Evolutionary conservation across 2,113 vertebrate genomes (phyloP).

Genomic region (Sinocyclocheilus anshuiensis): DNA sequence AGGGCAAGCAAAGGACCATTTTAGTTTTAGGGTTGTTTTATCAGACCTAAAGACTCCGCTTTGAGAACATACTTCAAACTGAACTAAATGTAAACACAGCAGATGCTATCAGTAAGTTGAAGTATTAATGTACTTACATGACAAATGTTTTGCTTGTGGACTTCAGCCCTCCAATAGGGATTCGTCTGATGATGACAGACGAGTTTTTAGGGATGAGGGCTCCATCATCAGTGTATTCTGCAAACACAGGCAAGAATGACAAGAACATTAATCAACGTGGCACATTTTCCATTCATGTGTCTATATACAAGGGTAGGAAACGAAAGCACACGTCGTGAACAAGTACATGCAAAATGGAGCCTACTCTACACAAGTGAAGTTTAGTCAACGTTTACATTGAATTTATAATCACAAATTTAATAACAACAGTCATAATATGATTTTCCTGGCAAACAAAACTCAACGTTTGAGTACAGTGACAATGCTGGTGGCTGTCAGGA

Average conservation of each 20-base stretch:
- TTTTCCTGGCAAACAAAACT: not conserved
- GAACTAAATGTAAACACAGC: not conserved
- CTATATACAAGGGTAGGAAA: too few relatives aligned
- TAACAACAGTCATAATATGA: too few relatives aligned
- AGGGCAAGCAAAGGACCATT: not conserved
- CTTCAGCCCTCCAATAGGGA: conserved; percentile 89
- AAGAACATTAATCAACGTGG: not conserved
- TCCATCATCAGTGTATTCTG: conserved; percentile 92
- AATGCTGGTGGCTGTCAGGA: too few relatives aligned
- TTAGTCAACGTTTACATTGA: too few relatives aligned
- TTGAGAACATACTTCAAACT: not conserved
- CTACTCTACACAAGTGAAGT: not conserved
- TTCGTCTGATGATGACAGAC: conserved; percentile 93
- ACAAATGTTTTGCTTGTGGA: conserved; percentile 89
- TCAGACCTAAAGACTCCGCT: not conserved
- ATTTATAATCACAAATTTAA: not conserved
- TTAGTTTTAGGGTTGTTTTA: not conserved
- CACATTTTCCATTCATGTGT: too few relatives aligned
- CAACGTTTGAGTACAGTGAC: not conserved
- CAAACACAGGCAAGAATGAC: conserved; percentile 2
- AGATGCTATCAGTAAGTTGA: not conserved
- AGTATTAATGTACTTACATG: conserved; percentile 78
- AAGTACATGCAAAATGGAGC: not conserved
- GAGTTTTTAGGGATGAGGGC: conserved; percentile 94
- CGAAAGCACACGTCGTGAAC: not conserved